Conservation (phyloP, 2,113 vertebrate species). For the Thunnus thynnus region DNA sequence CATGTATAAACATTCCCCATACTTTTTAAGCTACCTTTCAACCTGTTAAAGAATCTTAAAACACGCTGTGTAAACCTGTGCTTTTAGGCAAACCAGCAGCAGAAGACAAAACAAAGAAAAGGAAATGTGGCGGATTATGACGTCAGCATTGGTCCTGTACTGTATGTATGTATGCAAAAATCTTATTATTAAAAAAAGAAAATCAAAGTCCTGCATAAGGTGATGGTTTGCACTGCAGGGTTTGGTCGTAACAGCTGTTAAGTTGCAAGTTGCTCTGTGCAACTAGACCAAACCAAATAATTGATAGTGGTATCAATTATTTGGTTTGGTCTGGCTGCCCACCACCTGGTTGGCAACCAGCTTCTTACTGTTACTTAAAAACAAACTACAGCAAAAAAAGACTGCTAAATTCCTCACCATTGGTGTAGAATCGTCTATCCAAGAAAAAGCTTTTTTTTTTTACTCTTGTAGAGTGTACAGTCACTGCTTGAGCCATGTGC, state of each 20-base stretch:
- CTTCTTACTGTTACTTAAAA: background rate
- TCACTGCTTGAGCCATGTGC: constrained; percentile 3
- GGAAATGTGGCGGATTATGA: background rate
- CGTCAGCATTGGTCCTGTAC: background rate
- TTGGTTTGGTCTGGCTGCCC: background rate
- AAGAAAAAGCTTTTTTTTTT: constrained; percentile 12
- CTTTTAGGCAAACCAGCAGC: background rate
- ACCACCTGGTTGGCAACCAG: background rate
- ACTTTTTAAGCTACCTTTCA: background rate
- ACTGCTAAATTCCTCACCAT: background rate
- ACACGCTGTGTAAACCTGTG: background rate
- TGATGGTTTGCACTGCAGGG: background rate
- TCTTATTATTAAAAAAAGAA: background rate
- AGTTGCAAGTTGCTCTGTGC: background rate
- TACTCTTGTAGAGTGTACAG: constrained; percentile 1
- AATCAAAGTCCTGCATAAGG: background rate
- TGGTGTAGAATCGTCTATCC: no score
- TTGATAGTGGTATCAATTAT: background rate
- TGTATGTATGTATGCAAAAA: background rate
- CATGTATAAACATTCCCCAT: background rate
- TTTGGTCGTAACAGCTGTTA: background rate
- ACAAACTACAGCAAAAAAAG: background rate
- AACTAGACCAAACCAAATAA: no score
- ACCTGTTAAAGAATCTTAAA: constrained; percentile 6
- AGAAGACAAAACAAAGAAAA: constrained; percentile 4